These are phyloP conservation scores for Dichetophora obliterata DNA, from an alignment of 2,888 invertebrate genomes.

Conservation along the genomic window DNA sequence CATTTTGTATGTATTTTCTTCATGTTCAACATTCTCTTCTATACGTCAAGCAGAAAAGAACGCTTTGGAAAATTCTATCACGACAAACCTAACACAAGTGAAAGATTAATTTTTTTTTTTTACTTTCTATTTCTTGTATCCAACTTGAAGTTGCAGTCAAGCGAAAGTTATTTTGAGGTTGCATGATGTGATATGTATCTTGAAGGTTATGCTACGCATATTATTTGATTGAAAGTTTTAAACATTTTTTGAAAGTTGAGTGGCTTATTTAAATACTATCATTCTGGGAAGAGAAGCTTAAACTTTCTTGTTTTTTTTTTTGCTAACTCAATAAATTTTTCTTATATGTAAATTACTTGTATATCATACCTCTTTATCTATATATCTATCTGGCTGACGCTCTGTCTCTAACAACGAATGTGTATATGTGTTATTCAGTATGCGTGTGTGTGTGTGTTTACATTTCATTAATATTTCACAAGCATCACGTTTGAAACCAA, in stretches of 20 bases:
- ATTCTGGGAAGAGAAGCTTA: no score
- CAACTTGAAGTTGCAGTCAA: background rate
- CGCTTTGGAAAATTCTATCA: no score
- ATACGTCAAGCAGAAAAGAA: no score
- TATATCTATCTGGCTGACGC: constrained; percentile 54
- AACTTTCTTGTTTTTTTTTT: background rate
- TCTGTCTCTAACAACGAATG: constrained; percentile 47
- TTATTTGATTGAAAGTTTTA: no score
- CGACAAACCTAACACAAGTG: no score
- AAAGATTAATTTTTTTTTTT: background rate
- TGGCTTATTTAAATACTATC: no score
- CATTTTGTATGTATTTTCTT: background rate
- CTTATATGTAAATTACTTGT: background rate
- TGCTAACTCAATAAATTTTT: background rate
- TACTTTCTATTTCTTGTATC: background rate
- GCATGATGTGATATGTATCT: background rate
- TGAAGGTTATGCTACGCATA: background rate
- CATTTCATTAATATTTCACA: constrained; percentile 65
- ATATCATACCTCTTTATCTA: constrained; percentile 52
- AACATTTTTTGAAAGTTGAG: no score
- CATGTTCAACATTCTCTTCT: no score
- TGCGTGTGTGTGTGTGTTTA: constrained; percentile 20
- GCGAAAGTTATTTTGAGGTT: constrained; percentile 16
- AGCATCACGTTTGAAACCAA: constrained; percentile 38
- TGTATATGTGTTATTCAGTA: constrained; percentile 12